Evolutionary conservation across 2,888 invertebrate genomes (phyloP), one percentile per base, ranked within the genome.

Genomic region (Ochropacha duplaris): DNA sequence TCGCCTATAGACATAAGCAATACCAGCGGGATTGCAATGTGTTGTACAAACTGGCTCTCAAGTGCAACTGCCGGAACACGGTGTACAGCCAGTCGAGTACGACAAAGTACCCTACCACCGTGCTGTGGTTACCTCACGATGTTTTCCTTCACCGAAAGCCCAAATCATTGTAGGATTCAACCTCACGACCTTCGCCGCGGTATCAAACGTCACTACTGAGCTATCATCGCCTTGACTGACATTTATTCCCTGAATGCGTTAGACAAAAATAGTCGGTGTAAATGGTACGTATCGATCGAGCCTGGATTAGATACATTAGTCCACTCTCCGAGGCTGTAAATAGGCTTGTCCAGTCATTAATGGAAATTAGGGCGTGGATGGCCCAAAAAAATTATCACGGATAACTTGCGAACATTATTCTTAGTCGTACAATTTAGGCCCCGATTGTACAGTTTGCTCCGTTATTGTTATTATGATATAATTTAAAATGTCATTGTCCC

Each of bases 401-500:
- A 67, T 60, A 67, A 75, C 66, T 71, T 69, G 73, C 66, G 66
- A 71, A 76, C 79, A 84, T 80, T 82, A 79, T 73, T 68, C 64
- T 59, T 65, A 58, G 55, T 69, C 39, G 19, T 55, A 66, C 79
- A 86, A 88, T 87, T n/a, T 87, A 83, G 79, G 59, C 68, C 76
- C 64, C 78, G 63, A 86, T 86, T 86, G 86, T 88, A 57, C 19
- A 55, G 49, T 4, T 31, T 12, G 49, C 50, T 66, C 61, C 68
- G 67, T 69, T 70, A 72, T 74, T 79, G 76, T 79, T 78, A 78
- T 77, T 82, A 81, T 84, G 84, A 81, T 81, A 88, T 84, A 86
- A 89, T 90, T 90, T 90, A 86, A 91, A 90, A 84, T 84, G 81
- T 78, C 81, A 88, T 88, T 88, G 89, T 90, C 75, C 79, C 66